Conservation (phyloP, 92 coral and sea anemone species). For the Epizoanthus ramosus region DNA sequence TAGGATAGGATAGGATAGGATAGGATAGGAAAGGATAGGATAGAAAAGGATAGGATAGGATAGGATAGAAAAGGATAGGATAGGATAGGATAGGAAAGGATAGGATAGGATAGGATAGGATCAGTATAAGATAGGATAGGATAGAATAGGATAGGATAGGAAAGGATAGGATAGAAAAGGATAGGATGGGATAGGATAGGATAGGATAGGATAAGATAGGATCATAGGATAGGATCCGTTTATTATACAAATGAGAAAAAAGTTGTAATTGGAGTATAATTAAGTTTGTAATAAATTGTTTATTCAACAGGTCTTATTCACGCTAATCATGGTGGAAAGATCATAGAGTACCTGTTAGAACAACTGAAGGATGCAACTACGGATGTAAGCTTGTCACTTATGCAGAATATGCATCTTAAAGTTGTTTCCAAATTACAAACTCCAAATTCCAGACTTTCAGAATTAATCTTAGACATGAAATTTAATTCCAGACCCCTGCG, state of each 20-base stretch:
- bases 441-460: too few relatives aligned
- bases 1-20: not conserved
- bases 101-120: too few relatives aligned
- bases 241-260: not conserved
- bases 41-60: not conserved
- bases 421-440: too few relatives aligned
- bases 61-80: not conserved
- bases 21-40: not conserved
- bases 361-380: constrained; percentile 93
- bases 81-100: not conserved
- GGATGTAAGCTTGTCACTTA: constrained; percentile 70
- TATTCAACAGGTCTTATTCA: constrained; percentile 78
- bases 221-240: not conserved
- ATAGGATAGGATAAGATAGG: not conserved
- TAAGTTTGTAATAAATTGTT: not conserved
- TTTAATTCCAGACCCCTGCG: too few relatives aligned
- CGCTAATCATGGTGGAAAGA: constrained; percentile 96
- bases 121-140: too few relatives aligned
- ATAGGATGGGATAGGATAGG: not conserved
- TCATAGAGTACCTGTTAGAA: constrained; percentile 85
- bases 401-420: not conserved
- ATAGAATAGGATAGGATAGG: too few relatives aligned
- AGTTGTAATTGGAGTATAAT: not conserved
- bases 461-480: too few relatives aligned
- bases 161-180: not conserved